These are phyloP conservation scores for Acronicta aceris DNA, from an alignment of 2,888 invertebrate species.

Conservation along the genomic window DNA sequence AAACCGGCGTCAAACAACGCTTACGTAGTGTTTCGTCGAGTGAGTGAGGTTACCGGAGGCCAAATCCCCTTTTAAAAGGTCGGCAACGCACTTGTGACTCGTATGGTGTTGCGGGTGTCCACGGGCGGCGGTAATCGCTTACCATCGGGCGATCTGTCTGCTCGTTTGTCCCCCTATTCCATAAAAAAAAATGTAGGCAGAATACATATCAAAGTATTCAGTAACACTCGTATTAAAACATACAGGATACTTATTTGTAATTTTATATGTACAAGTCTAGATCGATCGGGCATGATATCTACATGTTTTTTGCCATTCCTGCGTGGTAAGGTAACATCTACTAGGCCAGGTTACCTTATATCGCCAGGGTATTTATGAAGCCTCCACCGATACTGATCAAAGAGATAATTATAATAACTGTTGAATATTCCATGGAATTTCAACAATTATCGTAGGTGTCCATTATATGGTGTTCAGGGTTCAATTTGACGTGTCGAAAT, in stretches of 20 bases:
- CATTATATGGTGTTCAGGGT: constrained; percentile 5
- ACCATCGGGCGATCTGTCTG: too few species aligned
- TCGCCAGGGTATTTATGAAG: constrained; percentile 28
- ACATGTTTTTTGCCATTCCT: constrained; percentile 22
- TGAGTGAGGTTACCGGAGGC: too few species aligned
- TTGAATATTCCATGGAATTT: constrained; percentile 46
- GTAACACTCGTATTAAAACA: neutral
- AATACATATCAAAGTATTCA: constrained; percentile 1
- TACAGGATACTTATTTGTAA: constrained; percentile 15
- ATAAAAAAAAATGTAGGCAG: neutral
- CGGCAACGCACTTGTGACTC: too few species aligned
- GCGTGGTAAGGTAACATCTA: constrained; percentile 21
- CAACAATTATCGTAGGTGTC: constrained; percentile 24
- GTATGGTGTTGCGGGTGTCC: too few species aligned
- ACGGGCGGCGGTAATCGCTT: too few species aligned
- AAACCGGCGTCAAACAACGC: too few species aligned
- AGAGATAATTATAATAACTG: constrained; percentile 45
- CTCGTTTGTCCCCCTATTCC: too few species aligned
- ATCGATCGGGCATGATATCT: constrained; percentile 31
- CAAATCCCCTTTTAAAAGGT: too few species aligned
- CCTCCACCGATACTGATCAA: constrained; percentile 37
- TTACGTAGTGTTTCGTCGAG: too few species aligned
- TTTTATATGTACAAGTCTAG: constrained; percentile 29
- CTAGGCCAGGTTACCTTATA: constrained; percentile 40
- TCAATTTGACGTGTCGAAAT: neutral